phyloP scores from a whole-genome alignment of 2,888 invertebrate species.

The Troglohyphantes excavatus region DNA sequence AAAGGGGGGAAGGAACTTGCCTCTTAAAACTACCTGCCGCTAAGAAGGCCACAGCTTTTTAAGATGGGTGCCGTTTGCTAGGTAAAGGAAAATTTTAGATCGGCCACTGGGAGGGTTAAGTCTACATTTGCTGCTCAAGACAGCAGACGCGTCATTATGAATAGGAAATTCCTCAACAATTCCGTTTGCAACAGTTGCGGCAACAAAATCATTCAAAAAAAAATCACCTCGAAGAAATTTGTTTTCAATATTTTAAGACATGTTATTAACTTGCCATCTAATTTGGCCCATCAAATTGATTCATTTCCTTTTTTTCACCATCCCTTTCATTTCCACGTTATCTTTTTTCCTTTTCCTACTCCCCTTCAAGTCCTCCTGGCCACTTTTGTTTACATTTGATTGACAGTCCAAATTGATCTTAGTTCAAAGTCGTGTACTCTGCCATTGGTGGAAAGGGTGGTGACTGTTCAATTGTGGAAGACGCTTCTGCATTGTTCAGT shows the following conservation, averaged over 20 bases:
- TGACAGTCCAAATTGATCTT: slow-evolving; percentile 69
- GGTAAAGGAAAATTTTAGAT: no score
- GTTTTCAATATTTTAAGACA: slow-evolving; percentile 44
- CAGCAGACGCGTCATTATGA: no score
- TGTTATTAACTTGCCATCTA: slow-evolving; percentile 62
- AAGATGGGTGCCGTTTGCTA: no score
- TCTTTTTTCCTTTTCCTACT: not conserved
- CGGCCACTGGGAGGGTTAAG: no score
- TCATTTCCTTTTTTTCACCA: slow-evolving; percentile 27
- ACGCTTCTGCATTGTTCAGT: slow-evolving; percentile 40
- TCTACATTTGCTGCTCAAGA: no score
- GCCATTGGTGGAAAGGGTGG: slow-evolving; percentile 47
- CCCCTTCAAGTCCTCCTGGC: slow-evolving; percentile 20
- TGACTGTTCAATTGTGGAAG: slow-evolving; percentile 64
- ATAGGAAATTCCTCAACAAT: no score
- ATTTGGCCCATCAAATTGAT: slow-evolving; percentile 48
- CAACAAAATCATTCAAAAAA: slow-evolving; percentile 12
- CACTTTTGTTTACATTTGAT: slow-evolving; percentile 65
- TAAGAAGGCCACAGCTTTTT: no score
- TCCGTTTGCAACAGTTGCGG: not conserved
- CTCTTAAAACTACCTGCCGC: no score
- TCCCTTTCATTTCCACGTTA: slow-evolving; percentile 12
- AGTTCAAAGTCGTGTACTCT: not conserved
- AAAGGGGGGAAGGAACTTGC: no score
- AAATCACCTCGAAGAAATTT: slow-evolving; percentile 11